Conservation (phyloP, 2,113 vertebrate genomes). For the Noturus placidus region DNA sequence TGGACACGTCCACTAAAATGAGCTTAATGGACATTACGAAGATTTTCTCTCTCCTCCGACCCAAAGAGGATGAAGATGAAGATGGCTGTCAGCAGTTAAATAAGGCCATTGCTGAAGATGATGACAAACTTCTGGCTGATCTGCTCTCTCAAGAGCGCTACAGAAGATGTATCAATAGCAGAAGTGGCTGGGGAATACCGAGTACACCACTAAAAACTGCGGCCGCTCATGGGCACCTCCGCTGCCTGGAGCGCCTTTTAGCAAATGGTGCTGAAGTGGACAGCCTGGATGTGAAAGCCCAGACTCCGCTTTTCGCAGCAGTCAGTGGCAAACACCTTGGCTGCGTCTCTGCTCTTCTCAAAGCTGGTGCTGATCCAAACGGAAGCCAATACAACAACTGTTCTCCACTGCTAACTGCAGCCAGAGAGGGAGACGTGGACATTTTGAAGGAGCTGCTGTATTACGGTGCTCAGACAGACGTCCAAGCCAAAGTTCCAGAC, state of each 20-base stretch:
- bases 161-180: conserved; percentile 80
- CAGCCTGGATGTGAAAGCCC: conserved; percentile 75
- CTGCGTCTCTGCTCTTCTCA: conserved; percentile 70
- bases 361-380: conserved; percentile 78
- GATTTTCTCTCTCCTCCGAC: conserved; percentile 91
- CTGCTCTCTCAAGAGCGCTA: conserved; percentile 84
- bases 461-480: conserved; percentile 77
- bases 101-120: conserved; percentile 75
- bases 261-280: conserved; percentile 78
- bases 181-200: conserved; percentile 88
- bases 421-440: conserved; percentile 77
- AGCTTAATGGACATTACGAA: conserved; percentile 92
- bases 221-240: conserved; percentile 75
- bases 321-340: conserved; percentile 74
- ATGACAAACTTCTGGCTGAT: conserved; percentile 70
- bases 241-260: conserved; percentile 82
- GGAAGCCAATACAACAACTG: conserved; percentile 89
- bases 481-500: conserved; percentile 75
- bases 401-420: conserved; percentile 84
- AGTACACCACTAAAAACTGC: conserved; percentile 86
- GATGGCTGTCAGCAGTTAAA: conserved; percentile 73
- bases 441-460: conserved; percentile 82
- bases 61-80: conserved; percentile 66
- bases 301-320: conserved; percentile 76
- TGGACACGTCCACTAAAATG: conserved; percentile 70